These are phyloP conservation scores for Pangasius larnaudii DNA, from an alignment of 2,797 vertebrate genomes.

Conservation along the genomic window DNA sequence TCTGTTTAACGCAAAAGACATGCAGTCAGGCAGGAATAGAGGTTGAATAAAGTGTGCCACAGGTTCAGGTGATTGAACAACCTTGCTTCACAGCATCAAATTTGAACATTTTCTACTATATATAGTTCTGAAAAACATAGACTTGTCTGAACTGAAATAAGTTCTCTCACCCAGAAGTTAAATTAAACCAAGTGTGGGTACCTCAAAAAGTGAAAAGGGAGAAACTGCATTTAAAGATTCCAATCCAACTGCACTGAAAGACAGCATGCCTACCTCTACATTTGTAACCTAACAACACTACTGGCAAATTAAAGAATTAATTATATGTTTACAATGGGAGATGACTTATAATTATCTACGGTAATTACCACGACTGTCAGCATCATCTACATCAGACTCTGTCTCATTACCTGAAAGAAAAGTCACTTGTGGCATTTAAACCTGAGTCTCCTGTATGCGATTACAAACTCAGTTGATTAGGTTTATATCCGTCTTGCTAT, in stretches of 20 bases:
- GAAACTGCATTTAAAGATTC: neutral
- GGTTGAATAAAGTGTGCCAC: neutral
- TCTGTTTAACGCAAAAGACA: conserved; percentile 62
- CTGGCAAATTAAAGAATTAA: neutral
- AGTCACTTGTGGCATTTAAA: neutral
- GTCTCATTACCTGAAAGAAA: neutral
- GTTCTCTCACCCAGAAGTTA: neutral
- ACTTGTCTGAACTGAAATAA: neutral
- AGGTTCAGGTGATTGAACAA: neutral
- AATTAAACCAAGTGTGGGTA: neutral
- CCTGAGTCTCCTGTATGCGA: neutral
- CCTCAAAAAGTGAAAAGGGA: neutral
- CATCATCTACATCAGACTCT: neutral
- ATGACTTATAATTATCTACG: neutral
- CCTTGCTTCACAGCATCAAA: neutral
- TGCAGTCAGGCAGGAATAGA: neutral
- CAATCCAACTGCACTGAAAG: neutral
- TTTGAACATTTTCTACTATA: neutral
- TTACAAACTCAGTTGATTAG: neutral
- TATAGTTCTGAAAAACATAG: neutral
- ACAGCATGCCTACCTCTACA: neutral
- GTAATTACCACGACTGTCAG: neutral
- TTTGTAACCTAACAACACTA: neutral
- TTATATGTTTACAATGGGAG: neutral
- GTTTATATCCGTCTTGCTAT: neutral